phyloP scores from a whole-genome alignment of 2,888 invertebrate genomes.

The Julus scandinavius region DNA sequence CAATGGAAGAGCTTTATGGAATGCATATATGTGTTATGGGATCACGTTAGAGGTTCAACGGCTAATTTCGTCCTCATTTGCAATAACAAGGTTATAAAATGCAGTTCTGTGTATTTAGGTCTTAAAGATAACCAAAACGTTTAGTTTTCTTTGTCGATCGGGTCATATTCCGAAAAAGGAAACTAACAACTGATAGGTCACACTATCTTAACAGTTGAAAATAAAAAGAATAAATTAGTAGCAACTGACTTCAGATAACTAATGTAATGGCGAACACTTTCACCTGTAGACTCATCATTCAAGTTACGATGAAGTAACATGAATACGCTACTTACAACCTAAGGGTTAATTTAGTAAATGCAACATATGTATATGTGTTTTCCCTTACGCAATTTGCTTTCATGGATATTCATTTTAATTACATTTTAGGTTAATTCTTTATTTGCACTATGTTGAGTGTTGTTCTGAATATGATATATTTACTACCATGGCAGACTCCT shows the following conservation, averaged over 20 bases:
- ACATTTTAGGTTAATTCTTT: too few relatives aligned
- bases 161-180: conserved; percentile 15
- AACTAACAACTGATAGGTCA: not conserved
- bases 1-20: not conserved
- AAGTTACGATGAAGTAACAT: conserved; percentile 9
- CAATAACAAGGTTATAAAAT: not conserved
- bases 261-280: not conserved
- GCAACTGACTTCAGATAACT: not conserved
- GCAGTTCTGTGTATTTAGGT: not conserved
- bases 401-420: too few relatives aligned
- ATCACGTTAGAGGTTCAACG: not conserved
- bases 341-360: not conserved
- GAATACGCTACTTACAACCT: not conserved
- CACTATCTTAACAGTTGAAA: not conserved
- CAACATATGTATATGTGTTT: not conserved
- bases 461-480: too few relatives aligned
- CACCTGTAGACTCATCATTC: not conserved
- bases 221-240: not conserved
- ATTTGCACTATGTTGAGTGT: too few relatives aligned
- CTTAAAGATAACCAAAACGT: not conserved
- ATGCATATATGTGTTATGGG: not conserved
- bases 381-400: too few relatives aligned
- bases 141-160: not conserved
- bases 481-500: too few relatives aligned
- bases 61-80: not conserved